Base-by-base conservation (phyloP, 2,797 vertebrate species). In the Morelia viridis region DNA sequence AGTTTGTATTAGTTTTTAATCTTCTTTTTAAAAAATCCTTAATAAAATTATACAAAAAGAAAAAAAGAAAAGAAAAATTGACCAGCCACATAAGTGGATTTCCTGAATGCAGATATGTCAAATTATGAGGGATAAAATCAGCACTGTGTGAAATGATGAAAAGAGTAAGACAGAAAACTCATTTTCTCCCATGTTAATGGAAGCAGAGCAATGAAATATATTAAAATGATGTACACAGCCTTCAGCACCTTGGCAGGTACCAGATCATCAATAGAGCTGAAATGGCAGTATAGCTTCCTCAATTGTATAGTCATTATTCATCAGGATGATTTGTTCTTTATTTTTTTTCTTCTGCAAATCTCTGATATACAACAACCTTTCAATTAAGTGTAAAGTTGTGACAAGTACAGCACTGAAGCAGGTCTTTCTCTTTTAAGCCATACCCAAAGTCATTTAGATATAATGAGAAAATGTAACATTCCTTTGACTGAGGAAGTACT, bases 141-240 rank as follows among this genome's bases (percentile, higher is more conserved):
- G 28, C 10, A 56, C 9, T 24, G 50, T 89, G 64, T 68, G 17
- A 89, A 89, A 89, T 56, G 41, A 56, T 56, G 87, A 89, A n/a
- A 68, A 68, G 28, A 56, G 46, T 64, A 58, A 65, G 19, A 71
- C 17, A 56, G 64, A 35, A 56, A 68, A 68, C 46, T 68, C 13
- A 88, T 88, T 50, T 64, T 88, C 41, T 88, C 50, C 28, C 17
- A 56, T 68, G 28, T 68, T 89, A 68, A 56, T 35, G 62, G 88
- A 89, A 89, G 50, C 2, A 28, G 50, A 89, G 61, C 15, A 65
- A 65, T 88, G 50, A 89, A 68, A 89, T 89, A 89, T 12, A 89
- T 68, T 89, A 89, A 89, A 89, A 68, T 89, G 62, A 89, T 68
- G 17, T 31, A 89, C 35, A 89, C n/a, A 68, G 8, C 19, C 88